Evolutionary conservation across 2,113 vertebrate species (phyloP), one percentile per base, ranked within the genome.

Genomic region (Xenopus borealis): DNA sequence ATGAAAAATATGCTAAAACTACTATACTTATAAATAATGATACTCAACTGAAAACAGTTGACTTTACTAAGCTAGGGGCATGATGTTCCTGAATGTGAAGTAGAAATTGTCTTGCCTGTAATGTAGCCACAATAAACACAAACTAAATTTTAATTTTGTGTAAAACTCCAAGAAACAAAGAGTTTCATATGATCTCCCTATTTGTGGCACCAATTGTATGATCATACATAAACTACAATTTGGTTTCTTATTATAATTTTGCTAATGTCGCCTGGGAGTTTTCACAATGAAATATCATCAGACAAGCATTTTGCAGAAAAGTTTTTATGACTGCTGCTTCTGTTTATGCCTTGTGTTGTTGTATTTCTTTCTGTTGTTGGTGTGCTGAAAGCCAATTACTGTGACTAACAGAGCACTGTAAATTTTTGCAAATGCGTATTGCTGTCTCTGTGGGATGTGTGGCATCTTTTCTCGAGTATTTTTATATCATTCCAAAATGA

Each of bases 291-390:
- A n/a, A 65, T 72, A 75, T 62, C 14, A 55, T n/a, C 72, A 44
- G 70, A 65, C 18, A 40, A 20, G 53, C 62, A 65, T 72, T 81
- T 20, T 40, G 70, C n/a, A 9, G 46, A 73, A 40, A 82, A 72
- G 79, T 62, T 71, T 66, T 77, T 75, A n/a, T 64, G 27, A 44
- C 14, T n/a, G 58, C 75, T 16, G 33, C 71, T 64, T 62, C 40
- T 67, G 44, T 70, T 75, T 75, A 62, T 69, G 55, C 59, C 74
- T n/a, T 63, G 74, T 64, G 79, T 52, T 4, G 13, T 68, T 55
- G 66, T 69, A 59, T 79, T 78, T 68, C 78, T 81, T 79, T 71
- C 69, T 75, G 59, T 69, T 78, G 73, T 78, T 72, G 72, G 79
- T 52, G 65, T 80, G 79, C 72, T 40, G 64, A 72, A 75, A 74